phyloP scores from a whole-genome alignment of 1,140 invertebrate species.

The Rhizoglyphus robini region DNA sequence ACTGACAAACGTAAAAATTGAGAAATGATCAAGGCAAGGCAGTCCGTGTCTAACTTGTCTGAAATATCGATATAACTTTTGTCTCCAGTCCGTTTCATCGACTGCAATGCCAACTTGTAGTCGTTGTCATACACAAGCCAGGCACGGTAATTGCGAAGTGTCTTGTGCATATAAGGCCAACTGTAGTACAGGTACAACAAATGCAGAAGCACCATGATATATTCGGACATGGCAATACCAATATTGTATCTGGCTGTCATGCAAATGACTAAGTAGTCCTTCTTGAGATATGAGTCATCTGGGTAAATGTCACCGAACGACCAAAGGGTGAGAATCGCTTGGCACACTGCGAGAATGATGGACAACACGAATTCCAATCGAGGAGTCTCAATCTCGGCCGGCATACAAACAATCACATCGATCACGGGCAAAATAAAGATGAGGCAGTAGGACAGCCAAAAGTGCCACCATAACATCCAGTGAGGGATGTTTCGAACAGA shows the following conservation, averaged over 20 bases:
- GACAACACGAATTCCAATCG: not conserved
- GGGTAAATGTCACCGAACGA: not conserved
- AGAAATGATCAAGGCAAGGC: not conserved
- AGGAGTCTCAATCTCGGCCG: not conserved
- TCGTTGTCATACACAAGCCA: not conserved
- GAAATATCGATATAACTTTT: not conserved
- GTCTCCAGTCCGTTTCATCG: not conserved
- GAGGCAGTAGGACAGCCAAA: not conserved
- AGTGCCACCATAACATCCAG: not conserved
- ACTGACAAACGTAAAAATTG: not conserved
- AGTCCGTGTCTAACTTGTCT: not conserved
- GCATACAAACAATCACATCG: not conserved
- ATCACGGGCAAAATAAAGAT: not conserved
- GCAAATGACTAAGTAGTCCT: not conserved
- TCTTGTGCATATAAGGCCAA: not conserved
- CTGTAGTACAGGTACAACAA: not conserved
- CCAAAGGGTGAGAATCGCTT: not conserved
- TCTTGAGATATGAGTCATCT: not conserved
- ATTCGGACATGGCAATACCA: not conserved
- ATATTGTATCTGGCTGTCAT: not conserved
- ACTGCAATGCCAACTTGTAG: not conserved
- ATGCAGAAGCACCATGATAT: not conserved
- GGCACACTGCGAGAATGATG: not conserved
- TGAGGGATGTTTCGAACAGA: not conserved
- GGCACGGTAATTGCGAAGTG: not conserved